These are phyloP conservation scores for Parnassius glacialis DNA, from an alignment of 2,888 invertebrate species.

Conservation along the genomic window DNA sequence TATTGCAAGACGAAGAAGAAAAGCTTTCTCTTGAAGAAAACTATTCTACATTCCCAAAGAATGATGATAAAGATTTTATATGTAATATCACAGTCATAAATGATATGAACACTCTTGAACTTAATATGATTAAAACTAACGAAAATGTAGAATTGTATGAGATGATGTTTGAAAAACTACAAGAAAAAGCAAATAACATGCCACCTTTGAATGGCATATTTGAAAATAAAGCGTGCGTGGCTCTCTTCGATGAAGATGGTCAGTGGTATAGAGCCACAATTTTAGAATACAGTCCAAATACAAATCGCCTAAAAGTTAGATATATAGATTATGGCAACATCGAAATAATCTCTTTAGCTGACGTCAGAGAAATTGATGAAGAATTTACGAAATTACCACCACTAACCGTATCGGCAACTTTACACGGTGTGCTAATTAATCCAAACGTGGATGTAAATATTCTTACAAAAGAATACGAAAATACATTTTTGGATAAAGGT, in stretches of 20 bases:
- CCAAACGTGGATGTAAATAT: constrained; percentile 50
- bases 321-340: constrained; percentile 90
- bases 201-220: constrained; percentile 64
- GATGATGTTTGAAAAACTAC: constrained; percentile 73
- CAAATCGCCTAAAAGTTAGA: constrained; percentile 78
- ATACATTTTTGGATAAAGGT: constrained; percentile 55
- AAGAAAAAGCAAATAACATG: constrained; percentile 60
- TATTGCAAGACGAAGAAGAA: constrained; percentile 52
- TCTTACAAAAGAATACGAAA: constrained; percentile 48
- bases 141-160: constrained; percentile 68
- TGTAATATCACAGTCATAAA: constrained; percentile 61
- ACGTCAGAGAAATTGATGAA: constrained; percentile 72
- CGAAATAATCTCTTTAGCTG: constrained; percentile 68
- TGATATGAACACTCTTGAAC: constrained; percentile 50
- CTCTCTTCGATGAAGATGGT: constrained; percentile 81
- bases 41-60: constrained; percentile 45
- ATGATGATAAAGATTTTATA: constrained; percentile 44
- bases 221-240: constrained; percentile 82
- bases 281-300: constrained; percentile 64
- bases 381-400: constrained; percentile 77
- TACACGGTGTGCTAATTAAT: constrained; percentile 61
- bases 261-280: constrained; percentile 88
- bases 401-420: constrained; percentile 69
- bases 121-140: constrained; percentile 58
- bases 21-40: constrained; percentile 33